Evolutionary conservation across 2,797 vertebrate genomes (phyloP).

Genomic region (Zenarchopterus dispar): DNA sequence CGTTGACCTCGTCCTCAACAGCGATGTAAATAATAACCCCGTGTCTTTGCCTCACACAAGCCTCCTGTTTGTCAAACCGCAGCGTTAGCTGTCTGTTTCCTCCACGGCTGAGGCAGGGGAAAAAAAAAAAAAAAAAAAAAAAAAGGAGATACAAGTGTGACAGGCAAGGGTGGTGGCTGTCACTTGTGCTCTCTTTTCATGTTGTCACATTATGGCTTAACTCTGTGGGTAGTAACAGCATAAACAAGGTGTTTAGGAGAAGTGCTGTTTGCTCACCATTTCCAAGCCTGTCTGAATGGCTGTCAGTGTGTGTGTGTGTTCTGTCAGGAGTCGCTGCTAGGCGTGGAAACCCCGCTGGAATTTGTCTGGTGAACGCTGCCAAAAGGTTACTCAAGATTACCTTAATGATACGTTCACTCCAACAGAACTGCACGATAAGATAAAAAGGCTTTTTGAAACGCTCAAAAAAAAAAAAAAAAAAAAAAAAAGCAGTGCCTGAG

Average conservation of each 20-base stretch:
- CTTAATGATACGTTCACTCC: constrained; percentile 41
- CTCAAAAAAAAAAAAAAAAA: not conserved
- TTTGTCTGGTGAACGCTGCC: constrained; percentile 42
- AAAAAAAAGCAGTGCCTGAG: constrained; percentile 7
- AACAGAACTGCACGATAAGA: constrained; percentile 20
- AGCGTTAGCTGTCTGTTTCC: constrained; percentile 59
- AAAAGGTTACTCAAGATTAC: constrained; percentile 52
- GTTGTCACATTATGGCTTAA: constrained; percentile 76
- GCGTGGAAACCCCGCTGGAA: constrained; percentile 60
- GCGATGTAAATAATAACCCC: constrained; percentile 49
- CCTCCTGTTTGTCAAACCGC: constrained; percentile 54
- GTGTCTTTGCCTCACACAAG: constrained; percentile 37
- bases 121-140: constrained; percentile 31
- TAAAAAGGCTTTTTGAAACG: constrained; percentile 26
- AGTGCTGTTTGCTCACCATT: constrained; percentile 75
- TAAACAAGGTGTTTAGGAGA: constrained; percentile 78
- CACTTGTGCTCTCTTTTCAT: constrained; percentile 76
- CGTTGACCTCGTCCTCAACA: constrained; percentile 44
- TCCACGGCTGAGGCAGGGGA: constrained; percentile 52
- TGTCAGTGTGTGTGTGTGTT: constrained; percentile 56
- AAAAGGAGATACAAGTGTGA: constrained; percentile 62
- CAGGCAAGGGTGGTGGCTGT: constrained; percentile 72
- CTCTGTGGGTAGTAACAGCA: constrained; percentile 67
- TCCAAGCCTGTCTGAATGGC: constrained; percentile 69
- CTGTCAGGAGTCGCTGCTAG: constrained; percentile 56